Evolutionary conservation across 1,140 invertebrate genomes (phyloP).

Genomic region (Drosophila sp.): DNA sequence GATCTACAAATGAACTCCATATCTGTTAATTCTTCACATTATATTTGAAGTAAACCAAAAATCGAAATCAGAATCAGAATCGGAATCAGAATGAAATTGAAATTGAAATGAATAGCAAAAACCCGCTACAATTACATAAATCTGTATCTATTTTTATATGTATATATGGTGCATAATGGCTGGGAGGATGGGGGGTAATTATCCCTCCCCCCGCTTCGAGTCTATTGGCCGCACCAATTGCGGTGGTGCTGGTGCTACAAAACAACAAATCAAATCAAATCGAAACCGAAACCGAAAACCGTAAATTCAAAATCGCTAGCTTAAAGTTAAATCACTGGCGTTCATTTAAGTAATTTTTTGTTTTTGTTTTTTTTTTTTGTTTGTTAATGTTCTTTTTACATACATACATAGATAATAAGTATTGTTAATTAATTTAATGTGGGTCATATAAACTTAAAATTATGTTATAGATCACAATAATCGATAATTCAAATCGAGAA

Average conservation of each 20-base stretch:
- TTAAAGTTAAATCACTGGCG: constrained; percentile 34
- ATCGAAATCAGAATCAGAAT: too few species aligned
- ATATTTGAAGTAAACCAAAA: not conserved
- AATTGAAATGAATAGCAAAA: constrained; percentile 2
- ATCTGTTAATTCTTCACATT: constrained; percentile 8
- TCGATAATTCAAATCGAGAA: constrained; percentile 63
- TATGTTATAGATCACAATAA: constrained; percentile 61
- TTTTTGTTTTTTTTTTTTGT: constrained; percentile 6
- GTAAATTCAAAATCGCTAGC: constrained; percentile 52
- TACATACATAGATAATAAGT: constrained; percentile 41
- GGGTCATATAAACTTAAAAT: constrained; percentile 46
- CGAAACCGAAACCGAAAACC: constrained; percentile 48
- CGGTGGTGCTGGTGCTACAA: constrained; percentile 47
- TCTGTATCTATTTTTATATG: not conserved
- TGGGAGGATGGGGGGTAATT: not conserved
- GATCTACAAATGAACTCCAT: constrained; percentile 37
- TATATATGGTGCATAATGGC: constrained; percentile 8
- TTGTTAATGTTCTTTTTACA: constrained; percentile 6
- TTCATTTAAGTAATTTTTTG: not conserved
- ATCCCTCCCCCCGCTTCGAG: not conserved
- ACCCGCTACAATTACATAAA: not conserved
- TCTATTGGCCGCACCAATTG: constrained; percentile 7
- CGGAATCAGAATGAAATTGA: not conserved
- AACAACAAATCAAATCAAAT: constrained; percentile 54
- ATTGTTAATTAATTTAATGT: constrained; percentile 27